Evolutionary conservation across 2,888 invertebrate species (phyloP).

Genomic region (Ptychoptera contaminata): DNA sequence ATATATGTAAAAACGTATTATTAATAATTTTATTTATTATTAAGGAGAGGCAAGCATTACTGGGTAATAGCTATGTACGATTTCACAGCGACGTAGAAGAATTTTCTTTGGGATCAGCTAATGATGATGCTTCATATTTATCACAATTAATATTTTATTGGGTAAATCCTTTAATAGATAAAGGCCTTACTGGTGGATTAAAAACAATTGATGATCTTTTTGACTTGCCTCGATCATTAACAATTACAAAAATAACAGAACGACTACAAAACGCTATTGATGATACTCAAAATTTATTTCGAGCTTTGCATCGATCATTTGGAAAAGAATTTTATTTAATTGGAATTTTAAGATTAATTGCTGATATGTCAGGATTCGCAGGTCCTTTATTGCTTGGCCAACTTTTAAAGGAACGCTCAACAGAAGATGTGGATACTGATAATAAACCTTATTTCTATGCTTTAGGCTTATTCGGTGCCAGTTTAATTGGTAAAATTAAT

Average conservation of each 20-base stretch:
- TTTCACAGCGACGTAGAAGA: slow-evolving; percentile 54
- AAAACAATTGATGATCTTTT: slow-evolving; percentile 65
- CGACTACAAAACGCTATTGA: slow-evolving; percentile 26
- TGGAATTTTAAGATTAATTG: slow-evolving; percentile 64
- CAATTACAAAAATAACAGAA: slow-evolving; percentile 23
- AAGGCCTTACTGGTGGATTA: slow-evolving; percentile 59
- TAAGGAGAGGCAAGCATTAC: slow-evolving; percentile 45
- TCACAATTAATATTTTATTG: slow-evolving; percentile 73
- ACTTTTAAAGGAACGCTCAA: slow-evolving; percentile 44
- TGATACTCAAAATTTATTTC: slow-evolving; percentile 36
- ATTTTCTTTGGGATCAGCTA: slow-evolving; percentile 60
- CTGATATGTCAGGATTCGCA: slow-evolving; percentile 73
- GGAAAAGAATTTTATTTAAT: slow-evolving; percentile 71
- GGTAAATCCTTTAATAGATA: slow-evolving; percentile 71
- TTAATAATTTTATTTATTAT: slow-evolving; percentile 7
- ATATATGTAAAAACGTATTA: slow-evolving; percentile 8
- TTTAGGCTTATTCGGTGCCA: slow-evolving; percentile 43
- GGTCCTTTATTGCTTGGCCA: slow-evolving; percentile 77
- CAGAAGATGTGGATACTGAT: slow-evolving; percentile 54
- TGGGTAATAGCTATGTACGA: slow-evolving; percentile 40
- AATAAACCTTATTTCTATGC: slow-evolving; percentile 48
- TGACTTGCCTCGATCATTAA: slow-evolving; percentile 45
- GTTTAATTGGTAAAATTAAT: slow-evolving; percentile 45
- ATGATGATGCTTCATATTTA: slow-evolving; percentile 53
- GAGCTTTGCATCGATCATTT: slow-evolving; percentile 58